phyloP scores from a whole-genome alignment of 2,113 vertebrate genomes.

The Microcebus murinus region DNA sequence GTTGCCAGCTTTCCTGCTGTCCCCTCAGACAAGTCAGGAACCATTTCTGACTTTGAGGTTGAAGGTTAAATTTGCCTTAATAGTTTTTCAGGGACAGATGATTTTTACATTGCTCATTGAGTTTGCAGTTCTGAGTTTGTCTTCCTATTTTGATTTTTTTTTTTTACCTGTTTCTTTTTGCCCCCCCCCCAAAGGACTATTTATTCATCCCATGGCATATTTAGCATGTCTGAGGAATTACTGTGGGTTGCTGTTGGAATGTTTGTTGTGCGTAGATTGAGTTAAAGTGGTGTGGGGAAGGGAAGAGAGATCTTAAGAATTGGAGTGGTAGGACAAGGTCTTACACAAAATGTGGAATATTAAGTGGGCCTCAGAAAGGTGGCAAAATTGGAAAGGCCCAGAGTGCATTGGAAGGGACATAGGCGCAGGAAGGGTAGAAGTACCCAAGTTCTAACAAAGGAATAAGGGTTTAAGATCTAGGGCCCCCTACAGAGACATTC shows the following conservation, averaged over 20 bases:
- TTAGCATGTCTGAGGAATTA: not conserved
- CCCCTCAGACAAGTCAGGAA: not conserved
- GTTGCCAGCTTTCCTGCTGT: not conserved
- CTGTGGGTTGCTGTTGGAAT: not conserved
- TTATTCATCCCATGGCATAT: not conserved
- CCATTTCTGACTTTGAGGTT: not conserved
- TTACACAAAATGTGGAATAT: not conserved
- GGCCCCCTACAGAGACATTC: not conserved
- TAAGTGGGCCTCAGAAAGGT: not conserved
- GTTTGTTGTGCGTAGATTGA: not conserved
- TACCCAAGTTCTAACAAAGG: not conserved
- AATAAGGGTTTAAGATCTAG: not conserved
- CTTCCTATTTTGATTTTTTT: not conserved
- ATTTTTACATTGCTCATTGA: constrained; percentile 4
- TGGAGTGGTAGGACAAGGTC: not conserved
- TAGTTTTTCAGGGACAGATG: not conserved
- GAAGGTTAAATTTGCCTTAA: not conserved
- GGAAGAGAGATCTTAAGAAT: not conserved
- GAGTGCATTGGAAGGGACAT: no score
- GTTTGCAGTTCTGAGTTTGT: not conserved
- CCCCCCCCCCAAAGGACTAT: not conserved
- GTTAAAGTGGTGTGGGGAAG: not conserved
- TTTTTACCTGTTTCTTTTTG: not conserved
- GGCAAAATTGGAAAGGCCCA: not conserved
- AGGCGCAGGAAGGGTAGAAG: not conserved